Base-by-base conservation (phyloP, 2,888 invertebrate genomes). In the Drosophila prolongata region DNA sequence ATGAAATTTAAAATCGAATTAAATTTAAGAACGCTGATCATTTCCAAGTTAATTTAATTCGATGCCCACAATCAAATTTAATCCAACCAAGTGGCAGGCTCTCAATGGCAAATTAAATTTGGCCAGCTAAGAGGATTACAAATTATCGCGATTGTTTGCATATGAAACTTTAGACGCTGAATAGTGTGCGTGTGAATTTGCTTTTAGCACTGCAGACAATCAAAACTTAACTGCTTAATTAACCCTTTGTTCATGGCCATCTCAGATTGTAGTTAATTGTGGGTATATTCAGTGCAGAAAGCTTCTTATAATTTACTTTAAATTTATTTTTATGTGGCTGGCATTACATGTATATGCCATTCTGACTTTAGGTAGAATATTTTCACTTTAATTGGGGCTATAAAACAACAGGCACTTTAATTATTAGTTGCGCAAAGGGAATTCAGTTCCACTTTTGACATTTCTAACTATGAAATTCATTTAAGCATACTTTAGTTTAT, bases 261-360 rank as follows among this genome's bases (percentile, higher is more conserved):
- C 66, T 71, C 69, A 74, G 79, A 80, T 80, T 73, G 80, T 55
- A 54, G 73, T 72, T 80, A 75, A 83, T 82, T 86, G 74, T 59
- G 55, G 57, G 43, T 59, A 52, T 62, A 37, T 42, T 30, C 66
- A 62, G 50, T 59, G 24, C 60, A 70, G 60, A 68, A 68, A 67
- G 53, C 34, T 47, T 46, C 56, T 16, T 14, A 16, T 30, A 6
- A 54, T 42, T 54, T 35, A 2, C 11, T 11, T 9, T 11, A 35
- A 35, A 35, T 35, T 54, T 54, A 54, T 16, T 30, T 38, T 38
- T 30, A 8, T 6, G 30, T 8, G 30, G 8, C 8, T 30, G 6
- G 30, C 30, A 30, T 8, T 30, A 30, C 30, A 30, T 30, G 30
- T 8, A 30, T 30, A 24, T 30, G 8, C 6, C 8, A 30, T 6